Evolutionary conservation across 2,113 vertebrate genomes (phyloP).

Genomic region (Budorcas taxicolor): DNA sequence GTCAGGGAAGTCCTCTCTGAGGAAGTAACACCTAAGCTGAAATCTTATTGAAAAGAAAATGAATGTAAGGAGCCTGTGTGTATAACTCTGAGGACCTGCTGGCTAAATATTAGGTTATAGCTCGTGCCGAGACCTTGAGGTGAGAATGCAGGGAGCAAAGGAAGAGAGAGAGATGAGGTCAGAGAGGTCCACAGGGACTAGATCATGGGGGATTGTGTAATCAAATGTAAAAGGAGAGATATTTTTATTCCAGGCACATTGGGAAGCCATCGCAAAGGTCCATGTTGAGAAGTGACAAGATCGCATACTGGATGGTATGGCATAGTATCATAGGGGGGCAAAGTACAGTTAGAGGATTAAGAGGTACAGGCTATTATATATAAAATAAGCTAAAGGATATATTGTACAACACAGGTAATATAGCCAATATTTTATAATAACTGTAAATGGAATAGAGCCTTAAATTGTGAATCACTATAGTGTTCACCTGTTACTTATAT

Average conservation of each 20-base stretch:
- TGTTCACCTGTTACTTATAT: background rate
- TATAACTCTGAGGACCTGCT: background rate
- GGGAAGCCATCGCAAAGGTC: background rate
- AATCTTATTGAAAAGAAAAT: background rate
- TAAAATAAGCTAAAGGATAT: background rate
- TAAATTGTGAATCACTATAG: background rate
- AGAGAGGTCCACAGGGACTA: background rate
- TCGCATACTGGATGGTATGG: background rate
- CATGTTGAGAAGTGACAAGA: background rate
- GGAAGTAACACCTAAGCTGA: background rate
- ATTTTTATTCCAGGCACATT: background rate
- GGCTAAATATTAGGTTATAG: too few species aligned
- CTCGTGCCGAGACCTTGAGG: rapidly evolving
- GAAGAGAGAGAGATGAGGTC: background rate
- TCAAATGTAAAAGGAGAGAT: background rate
- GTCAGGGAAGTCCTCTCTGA: background rate
- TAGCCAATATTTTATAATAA: background rate
- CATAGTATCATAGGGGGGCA: background rate
- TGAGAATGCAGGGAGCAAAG: background rate
- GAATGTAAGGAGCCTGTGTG: background rate
- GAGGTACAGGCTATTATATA: background rate
- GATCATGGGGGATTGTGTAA: background rate
- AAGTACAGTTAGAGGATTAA: background rate
- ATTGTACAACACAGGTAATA: background rate
- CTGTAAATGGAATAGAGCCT: background rate